A percentile compares a stretch with the other conserved stretches of the same genome.
These are phyloP conservation scores for Antheraea mylitta DNA, from an alignment of 1,140 invertebrate species.

Conservation along the genomic window DNA sequence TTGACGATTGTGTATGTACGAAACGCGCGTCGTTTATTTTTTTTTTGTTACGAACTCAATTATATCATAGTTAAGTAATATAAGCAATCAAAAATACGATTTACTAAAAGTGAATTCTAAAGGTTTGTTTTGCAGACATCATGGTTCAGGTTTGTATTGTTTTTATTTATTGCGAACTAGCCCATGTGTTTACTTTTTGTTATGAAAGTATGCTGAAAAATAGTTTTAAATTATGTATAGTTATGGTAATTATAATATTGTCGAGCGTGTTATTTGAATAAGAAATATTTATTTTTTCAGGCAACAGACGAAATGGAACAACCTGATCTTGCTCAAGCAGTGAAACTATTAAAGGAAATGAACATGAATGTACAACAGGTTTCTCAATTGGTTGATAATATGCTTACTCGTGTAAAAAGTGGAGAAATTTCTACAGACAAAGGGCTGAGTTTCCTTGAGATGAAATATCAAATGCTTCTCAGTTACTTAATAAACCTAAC, in stretches of 20 bases:
- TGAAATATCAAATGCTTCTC: constrained; percentile 96
- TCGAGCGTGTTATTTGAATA: background rate
- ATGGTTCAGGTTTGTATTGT: constrained; percentile 62
- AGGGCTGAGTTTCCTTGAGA: constrained; percentile 94
- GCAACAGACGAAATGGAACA: constrained; percentile 79
- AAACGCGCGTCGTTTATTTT: background rate
- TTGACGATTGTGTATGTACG: background rate
- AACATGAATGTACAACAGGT: constrained; percentile 89
- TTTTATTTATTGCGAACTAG: constrained; percentile 17
- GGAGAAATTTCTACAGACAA: constrained; percentile 90
- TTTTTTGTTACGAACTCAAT: background rate
- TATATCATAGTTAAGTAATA: background rate
- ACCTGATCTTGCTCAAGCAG: constrained; percentile 86
- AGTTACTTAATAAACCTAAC: constrained; percentile 94
- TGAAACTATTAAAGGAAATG: constrained; percentile 87
- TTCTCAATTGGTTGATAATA: constrained; percentile 86
- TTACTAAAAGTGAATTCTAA: background rate
- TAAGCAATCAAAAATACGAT: background rate
- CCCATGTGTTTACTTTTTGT: constrained; percentile 22
- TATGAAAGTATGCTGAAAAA: constrained; percentile 6
- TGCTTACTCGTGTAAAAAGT: constrained; percentile 87
- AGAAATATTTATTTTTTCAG: constrained; percentile 38
- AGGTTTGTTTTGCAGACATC: constrained; percentile 30
- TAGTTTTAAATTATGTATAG: background rate
- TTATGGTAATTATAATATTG: background rate